Percentiles rank a stretch among this genome's conserved stretches.
Evolutionary conservation across 2,113 vertebrate genomes (phyloP).

Genomic region (Sapajus apella): DNA sequence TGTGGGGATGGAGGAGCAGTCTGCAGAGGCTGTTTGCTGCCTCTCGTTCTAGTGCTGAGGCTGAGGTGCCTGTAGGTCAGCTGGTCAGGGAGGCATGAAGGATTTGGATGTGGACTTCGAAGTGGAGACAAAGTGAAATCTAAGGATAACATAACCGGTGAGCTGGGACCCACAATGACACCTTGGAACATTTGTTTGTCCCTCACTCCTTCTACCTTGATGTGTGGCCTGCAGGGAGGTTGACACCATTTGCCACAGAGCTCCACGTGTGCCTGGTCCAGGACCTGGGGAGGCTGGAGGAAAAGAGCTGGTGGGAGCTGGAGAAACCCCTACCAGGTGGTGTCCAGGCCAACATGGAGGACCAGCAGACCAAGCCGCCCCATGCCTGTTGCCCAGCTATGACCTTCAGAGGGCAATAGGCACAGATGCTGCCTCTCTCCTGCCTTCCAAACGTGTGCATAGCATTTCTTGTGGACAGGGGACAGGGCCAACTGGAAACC

Average conservation of each 20-base stretch:
- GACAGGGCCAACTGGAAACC: background rate
- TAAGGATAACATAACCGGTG: background rate
- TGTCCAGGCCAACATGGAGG: too few species aligned
- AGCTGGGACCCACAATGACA: background rate
- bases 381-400: background rate
- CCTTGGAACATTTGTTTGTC: background rate
- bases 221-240: background rate
- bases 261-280: rapidly evolving
- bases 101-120: background rate
- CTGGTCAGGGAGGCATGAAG: background rate
- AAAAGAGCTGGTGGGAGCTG: background rate
- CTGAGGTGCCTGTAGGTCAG: background rate
- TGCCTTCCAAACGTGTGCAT: background rate
- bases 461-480: background rate
- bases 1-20: background rate
- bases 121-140: background rate
- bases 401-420: background rate
- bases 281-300: background rate
- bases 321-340: rapidly evolving
- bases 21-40: background rate
- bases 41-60: background rate
- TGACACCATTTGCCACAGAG: background rate
- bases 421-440: rapidly evolving
- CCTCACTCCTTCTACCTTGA: background rate
- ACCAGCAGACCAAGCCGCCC: background rate